phyloP scores from a whole-genome alignment of 2,888 invertebrate genomes.

The Lymantria dispar region DNA sequence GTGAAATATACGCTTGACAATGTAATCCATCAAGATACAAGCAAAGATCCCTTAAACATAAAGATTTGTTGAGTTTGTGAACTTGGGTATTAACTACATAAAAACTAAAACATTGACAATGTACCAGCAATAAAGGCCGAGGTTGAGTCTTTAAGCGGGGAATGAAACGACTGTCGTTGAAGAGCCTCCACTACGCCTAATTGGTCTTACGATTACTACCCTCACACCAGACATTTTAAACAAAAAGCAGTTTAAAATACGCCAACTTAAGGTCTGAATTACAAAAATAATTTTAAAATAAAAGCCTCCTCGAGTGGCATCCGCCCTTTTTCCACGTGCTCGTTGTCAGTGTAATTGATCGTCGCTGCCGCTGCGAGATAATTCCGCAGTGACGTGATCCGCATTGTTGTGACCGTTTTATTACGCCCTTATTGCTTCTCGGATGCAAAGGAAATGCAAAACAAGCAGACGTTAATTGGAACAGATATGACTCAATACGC shows the following conservation, averaged over 20 bases:
- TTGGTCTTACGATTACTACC: constrained; percentile 53
- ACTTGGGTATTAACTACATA: constrained; percentile 15
- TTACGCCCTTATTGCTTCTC: constrained; percentile 51
- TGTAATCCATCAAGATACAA: too few relatives aligned
- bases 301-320: constrained; percentile 46
- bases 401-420: constrained; percentile 72
- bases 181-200: constrained; percentile 49
- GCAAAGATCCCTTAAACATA: too few relatives aligned
- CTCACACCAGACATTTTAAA: constrained; percentile 25
- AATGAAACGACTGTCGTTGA: constrained; percentile 45
- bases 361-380: constrained; percentile 71
- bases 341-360: constrained; percentile 77
- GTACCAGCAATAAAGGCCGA: constrained; percentile 44
- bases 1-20: constrained; percentile 17
- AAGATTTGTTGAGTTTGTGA: not conserved
- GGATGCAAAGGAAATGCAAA: constrained; percentile 67
- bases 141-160: constrained; percentile 49
- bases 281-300: constrained; percentile 35
- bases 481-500: constrained; percentile 48
- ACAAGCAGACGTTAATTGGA: constrained; percentile 61
- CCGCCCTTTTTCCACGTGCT: constrained; percentile 64
- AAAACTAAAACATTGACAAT: constrained; percentile 39
- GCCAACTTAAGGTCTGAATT: constrained; percentile 42
- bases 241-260: constrained; percentile 43
- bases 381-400: constrained; percentile 76